A percentile compares a stretch with the other conserved stretches of the same genome.
phyloP scores from a whole-genome alignment of 2,888 invertebrate species.

The Harpalus rubripes region DNA sequence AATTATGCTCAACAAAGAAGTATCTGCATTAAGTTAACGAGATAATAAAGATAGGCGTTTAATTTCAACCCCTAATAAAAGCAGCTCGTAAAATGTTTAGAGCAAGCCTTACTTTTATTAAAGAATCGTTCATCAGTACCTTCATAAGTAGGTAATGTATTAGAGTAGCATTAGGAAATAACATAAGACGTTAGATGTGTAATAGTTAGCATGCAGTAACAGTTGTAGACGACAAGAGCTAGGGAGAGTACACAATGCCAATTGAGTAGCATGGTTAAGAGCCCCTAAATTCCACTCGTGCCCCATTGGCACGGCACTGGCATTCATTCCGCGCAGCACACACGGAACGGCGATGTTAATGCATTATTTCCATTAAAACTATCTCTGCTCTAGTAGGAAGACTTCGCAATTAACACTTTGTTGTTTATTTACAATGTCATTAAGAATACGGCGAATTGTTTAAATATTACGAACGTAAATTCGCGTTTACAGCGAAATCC shows the following conservation, averaged over 20 bases:
- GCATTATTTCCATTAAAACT: constrained; percentile 67
- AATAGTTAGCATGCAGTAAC: background rate
- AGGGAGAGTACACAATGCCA: background rate
- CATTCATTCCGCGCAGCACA: constrained; percentile 49
- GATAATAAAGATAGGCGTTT: no score
- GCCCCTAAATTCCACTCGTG: constrained; percentile 18
- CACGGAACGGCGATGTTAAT: constrained; percentile 60
- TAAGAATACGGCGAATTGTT: constrained; percentile 67
- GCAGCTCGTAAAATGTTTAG: no score
- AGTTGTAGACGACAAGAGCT: background rate
- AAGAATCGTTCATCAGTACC: no score
- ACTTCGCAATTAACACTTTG: constrained; percentile 67
- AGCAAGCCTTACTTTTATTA: no score
- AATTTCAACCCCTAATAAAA: no score
- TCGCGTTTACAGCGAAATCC: constrained; percentile 64
- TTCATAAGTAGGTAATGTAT: no score
- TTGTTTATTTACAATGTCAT: constrained; percentile 67
- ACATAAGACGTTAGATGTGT: background rate
- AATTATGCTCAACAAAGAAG: no score
- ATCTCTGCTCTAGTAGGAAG: constrained; percentile 64
- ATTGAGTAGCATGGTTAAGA: background rate
- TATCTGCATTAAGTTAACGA: no score
- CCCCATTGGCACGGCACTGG: constrained; percentile 50
- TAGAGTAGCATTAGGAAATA: background rate
- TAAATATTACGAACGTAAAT: constrained; percentile 67